These are phyloP conservation scores for Aphis craccivora DNA, from an alignment of 1,140 invertebrate genomes.

Conservation along the genomic window DNA sequence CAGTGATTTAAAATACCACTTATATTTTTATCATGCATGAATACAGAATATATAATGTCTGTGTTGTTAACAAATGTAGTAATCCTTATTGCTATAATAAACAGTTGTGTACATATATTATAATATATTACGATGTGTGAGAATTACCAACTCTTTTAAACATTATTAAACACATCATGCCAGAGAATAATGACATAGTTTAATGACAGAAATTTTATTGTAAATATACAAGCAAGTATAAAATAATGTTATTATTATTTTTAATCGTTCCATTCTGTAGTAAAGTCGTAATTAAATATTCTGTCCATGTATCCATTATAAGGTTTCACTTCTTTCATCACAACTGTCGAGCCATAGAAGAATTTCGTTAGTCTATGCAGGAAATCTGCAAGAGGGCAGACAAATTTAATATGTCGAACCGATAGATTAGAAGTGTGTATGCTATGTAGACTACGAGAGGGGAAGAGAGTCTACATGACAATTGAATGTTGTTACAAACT, in stretches of 20 bases:
- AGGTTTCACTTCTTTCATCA: neutral
- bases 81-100: neutral
- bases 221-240: neutral
- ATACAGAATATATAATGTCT: neutral
- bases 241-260: no score
- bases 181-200: neutral
- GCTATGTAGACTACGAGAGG: neutral
- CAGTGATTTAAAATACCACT: neutral
- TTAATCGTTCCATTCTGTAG: neutral
- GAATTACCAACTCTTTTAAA: neutral
- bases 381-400: neutral
- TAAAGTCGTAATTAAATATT: neutral
- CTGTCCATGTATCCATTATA: neutral
- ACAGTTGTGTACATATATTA: neutral
- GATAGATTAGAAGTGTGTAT: no score
- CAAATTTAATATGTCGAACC: neutral
- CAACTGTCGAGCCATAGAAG: neutral
- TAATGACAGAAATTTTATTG: neutral
- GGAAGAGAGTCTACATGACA: neutral
- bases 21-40: neutral
- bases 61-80: neutral
- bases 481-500: slow-evolving; percentile 27
- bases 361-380: neutral
- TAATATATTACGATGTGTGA: neutral
- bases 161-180: neutral